These are phyloP conservation scores for Myiopsitta monachus DNA, from an alignment of 2,113 vertebrate genomes.

Conservation along the genomic window DNA sequence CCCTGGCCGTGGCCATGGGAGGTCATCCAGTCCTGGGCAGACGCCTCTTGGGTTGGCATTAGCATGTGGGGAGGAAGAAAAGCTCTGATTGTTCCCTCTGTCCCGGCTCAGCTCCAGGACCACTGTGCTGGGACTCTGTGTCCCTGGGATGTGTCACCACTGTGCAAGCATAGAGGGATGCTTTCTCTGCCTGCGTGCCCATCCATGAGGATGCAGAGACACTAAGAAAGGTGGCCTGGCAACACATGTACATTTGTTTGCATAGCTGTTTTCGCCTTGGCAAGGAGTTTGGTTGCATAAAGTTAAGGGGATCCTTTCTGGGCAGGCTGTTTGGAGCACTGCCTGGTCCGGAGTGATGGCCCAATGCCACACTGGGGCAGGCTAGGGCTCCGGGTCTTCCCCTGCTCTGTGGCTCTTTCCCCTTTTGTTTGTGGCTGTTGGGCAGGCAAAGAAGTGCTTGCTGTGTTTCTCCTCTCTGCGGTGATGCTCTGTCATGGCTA, in stretches of 20 bases:
- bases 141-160: background rate
- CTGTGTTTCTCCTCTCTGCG: background rate
- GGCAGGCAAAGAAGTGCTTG: background rate
- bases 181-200: background rate
- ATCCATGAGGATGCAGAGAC: background rate
- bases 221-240: background rate
- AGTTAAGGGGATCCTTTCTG: background rate
- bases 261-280: background rate
- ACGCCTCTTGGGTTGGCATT: background rate
- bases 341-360: background rate
- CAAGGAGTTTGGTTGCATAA: background rate
- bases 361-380: background rate
- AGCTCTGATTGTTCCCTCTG: conserved; percentile 38
- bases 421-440: background rate
- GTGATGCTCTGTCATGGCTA: background rate
- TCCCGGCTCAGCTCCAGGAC: background rate
- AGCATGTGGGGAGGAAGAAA: background rate
- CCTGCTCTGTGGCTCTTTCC: background rate
- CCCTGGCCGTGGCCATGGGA: rapidly evolving
- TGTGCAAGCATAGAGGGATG: background rate
- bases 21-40: background rate
- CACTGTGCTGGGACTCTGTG: background rate
- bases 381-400: background rate
- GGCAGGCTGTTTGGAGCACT: background rate
- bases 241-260: background rate